Conservation (phyloP, 2,888 invertebrate species). For the Macaria notata region DNA sequence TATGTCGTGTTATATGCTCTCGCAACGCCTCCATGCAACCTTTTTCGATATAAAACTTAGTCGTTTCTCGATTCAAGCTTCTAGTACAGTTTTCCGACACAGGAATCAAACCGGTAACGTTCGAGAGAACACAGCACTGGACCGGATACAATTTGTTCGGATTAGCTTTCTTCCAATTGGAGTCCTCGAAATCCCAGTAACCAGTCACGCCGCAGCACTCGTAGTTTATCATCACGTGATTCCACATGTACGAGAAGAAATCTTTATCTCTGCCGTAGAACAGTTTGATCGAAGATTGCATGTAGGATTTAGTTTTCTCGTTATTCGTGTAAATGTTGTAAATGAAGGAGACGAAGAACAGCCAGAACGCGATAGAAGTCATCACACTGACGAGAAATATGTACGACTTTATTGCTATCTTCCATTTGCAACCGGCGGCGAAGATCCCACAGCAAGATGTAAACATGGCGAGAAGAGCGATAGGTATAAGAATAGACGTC, state of each 20-base stretch:
- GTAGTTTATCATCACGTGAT: conserved; percentile 63
- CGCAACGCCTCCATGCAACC: conserved; percentile 62
- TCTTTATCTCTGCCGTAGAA: conserved; percentile 66
- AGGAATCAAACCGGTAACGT: conserved; percentile 49
- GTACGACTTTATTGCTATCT: conserved; percentile 69
- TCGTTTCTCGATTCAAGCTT: conserved; percentile 31
- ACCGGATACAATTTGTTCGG: conserved; percentile 53
- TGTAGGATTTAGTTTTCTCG: conserved; percentile 44
- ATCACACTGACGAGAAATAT: conserved; percentile 59
- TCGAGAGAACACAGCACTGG: conserved; percentile 61
- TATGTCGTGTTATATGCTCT: conserved; percentile 49
- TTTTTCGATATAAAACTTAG: conserved; percentile 43
- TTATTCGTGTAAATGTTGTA: conserved; percentile 65
- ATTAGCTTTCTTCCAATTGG: conserved; percentile 57
- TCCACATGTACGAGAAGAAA: conserved; percentile 58
- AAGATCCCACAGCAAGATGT: conserved; percentile 71
- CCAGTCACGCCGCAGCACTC: conserved; percentile 65
- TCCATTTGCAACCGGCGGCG: conserved; percentile 65
- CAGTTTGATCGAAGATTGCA: conserved; percentile 46
- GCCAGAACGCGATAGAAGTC: conserved; percentile 53
- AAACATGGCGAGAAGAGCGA: conserved; percentile 54
- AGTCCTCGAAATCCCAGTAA: conserved; percentile 57
- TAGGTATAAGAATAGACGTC: conserved; percentile 56
- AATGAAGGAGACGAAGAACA: conserved; percentile 61
- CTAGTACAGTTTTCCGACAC: conserved; percentile 52